Conservation (phyloP, 2,888 invertebrate species). For the Pyrrhosoma nymphula region DNA sequence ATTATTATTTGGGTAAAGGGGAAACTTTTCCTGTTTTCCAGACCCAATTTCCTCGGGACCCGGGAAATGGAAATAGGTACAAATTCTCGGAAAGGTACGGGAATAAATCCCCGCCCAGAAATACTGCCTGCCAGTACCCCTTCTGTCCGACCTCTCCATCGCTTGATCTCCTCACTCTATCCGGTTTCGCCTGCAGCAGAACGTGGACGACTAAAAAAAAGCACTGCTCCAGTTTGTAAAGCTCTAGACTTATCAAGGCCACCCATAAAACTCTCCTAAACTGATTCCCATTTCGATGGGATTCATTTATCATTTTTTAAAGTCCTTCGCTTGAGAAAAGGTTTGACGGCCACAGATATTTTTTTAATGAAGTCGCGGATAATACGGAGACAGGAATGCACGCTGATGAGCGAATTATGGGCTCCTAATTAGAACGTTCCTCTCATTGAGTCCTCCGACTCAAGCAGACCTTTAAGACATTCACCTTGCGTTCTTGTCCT, state of each 20-base stretch:
- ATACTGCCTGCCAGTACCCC: background rate
- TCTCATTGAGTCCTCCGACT: background rate
- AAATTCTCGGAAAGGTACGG: too few species aligned
- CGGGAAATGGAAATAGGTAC: too few species aligned
- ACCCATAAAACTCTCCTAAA: background rate
- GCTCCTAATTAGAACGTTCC: background rate
- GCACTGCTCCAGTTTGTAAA: background rate
- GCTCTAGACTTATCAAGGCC: background rate
- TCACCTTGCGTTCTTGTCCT: background rate
- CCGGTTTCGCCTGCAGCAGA: background rate
- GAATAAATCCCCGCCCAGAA: too few species aligned
- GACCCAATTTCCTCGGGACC: too few species aligned
- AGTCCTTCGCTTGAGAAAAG: background rate
- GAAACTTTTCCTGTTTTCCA: too few species aligned
- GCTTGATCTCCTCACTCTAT: too few species aligned
- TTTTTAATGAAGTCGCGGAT: background rate
- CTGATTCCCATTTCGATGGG: background rate
- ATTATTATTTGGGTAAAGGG: too few species aligned
- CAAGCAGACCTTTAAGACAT: background rate
- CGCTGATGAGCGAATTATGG: background rate
- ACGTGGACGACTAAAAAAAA: background rate
- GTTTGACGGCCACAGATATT: background rate
- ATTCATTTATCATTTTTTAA: background rate
- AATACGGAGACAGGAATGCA: background rate
- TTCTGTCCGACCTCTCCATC: background rate